These are phyloP conservation scores for Euura saliciscinereae DNA, from an alignment of 1,140 invertebrate genomes.

Conservation along the genomic window DNA sequence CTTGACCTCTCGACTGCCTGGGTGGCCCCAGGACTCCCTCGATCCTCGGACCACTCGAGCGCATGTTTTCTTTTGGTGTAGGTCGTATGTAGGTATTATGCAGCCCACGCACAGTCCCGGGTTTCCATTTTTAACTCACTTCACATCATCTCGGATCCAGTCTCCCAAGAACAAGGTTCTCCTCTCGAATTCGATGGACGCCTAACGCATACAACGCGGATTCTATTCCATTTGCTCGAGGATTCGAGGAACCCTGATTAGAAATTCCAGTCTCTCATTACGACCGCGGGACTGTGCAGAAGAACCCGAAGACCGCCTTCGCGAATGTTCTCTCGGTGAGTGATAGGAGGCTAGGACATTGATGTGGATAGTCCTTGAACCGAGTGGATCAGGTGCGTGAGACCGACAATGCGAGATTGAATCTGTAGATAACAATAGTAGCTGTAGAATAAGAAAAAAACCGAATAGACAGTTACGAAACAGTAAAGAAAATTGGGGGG, in stretches of 20 bases:
- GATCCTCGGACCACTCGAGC: neutral
- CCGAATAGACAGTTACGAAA: no score
- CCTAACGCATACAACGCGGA: neutral
- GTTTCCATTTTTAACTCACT: conserved; percentile 1
- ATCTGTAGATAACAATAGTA: neutral
- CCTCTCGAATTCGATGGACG: neutral
- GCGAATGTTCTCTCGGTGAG: no score
- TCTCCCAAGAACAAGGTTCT: no score
- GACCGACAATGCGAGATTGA: neutral
- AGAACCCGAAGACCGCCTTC: no score
- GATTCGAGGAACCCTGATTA: neutral
- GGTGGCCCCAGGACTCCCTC: neutral
- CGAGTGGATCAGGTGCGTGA: neutral
- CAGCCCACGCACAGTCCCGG: neutral
- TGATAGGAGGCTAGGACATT: neutral
- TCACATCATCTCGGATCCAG: neutral
- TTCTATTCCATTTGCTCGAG: neutral
- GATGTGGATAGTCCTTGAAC: neutral
- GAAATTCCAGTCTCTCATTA: neutral
- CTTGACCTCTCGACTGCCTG: conserved; percentile 2
- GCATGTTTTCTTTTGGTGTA: neutral
- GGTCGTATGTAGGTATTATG: neutral
- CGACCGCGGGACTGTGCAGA: neutral
- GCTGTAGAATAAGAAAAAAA: no score
- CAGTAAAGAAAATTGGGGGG: no score